phyloP scores from a whole-genome alignment of 2,797 vertebrate species.

The Moxostoma hubbsi region DNA sequence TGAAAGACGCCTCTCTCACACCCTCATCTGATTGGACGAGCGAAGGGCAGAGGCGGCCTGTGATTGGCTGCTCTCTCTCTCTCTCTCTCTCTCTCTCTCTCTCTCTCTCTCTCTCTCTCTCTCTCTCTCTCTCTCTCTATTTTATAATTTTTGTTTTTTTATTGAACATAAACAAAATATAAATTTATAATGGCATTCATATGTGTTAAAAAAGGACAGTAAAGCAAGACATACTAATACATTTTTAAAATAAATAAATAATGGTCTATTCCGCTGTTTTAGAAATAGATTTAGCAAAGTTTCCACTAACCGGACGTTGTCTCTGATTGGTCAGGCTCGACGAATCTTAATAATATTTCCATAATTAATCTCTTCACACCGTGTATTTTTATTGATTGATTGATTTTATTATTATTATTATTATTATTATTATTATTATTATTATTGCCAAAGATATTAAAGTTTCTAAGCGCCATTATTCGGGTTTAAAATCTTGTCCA shows the following conservation, averaged over 20 bases:
- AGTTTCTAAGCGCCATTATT: not conserved
- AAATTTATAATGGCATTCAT: too few relatives aligned
- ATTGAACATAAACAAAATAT: too few relatives aligned
- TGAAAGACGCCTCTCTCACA: not conserved
- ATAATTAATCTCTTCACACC: not conserved
- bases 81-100: too few relatives aligned
- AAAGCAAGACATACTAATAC: too few relatives aligned
- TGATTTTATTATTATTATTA: too few relatives aligned
- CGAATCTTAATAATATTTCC: not conserved
- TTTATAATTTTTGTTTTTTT: too few relatives aligned
- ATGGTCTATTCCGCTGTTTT: too few relatives aligned
- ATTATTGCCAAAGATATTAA: not conserved
- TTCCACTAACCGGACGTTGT: not conserved
- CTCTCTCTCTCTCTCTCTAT: too few relatives aligned
- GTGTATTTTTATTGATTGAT: not conserved
- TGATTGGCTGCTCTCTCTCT: slow-evolving; percentile 16
- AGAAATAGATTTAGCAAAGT: too few relatives aligned
- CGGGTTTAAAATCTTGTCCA: not conserved
- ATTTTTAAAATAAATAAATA: not conserved
- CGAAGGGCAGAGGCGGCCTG: not conserved
- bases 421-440: too few relatives aligned
- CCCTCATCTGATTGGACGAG: slow-evolving; percentile 25
- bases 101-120: too few relatives aligned
- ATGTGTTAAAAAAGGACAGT: too few relatives aligned
- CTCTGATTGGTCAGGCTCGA: not conserved